Evolutionary conservation across 2,797 vertebrate genomes (phyloP).

Genomic region (Diceros bicornis): DNA sequence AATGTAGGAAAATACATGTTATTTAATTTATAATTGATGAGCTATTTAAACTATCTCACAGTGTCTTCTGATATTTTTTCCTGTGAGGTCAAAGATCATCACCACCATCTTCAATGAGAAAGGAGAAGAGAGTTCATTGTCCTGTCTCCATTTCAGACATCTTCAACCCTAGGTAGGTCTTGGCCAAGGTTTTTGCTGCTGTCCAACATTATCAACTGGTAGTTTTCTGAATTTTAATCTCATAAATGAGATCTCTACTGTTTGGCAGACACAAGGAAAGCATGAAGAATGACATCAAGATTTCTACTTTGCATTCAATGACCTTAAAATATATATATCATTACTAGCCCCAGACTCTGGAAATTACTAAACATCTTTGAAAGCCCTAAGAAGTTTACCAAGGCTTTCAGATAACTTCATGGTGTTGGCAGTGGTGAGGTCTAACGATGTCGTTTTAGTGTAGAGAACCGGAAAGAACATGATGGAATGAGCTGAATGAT

Average conservation of each 20-base stretch:
- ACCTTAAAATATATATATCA: slow-evolving; percentile 33
- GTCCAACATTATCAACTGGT: not conserved
- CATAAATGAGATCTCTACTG: slow-evolving; percentile 56
- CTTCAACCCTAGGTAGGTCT: not conserved
- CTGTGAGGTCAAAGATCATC: not conserved
- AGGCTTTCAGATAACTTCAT: not conserved
- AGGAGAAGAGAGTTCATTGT: not conserved
- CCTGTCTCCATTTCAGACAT: not conserved
- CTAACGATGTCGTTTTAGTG: not conserved
- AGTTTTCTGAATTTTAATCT: slow-evolving; percentile 54
- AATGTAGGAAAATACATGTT: not conserved
- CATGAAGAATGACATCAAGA: slow-evolving; percentile 55
- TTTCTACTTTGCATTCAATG: slow-evolving; percentile 57
- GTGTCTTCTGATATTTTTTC: not conserved
- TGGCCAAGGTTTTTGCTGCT: slow-evolving; percentile 6
- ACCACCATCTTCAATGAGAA: not conserved
- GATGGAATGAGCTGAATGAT: not conserved
- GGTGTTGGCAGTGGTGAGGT: not conserved
- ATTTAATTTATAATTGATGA: slow-evolving; percentile 21
- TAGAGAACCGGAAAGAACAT: slow-evolving; percentile 2
- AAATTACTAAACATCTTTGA: slow-evolving; percentile 28
- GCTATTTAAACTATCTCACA: not conserved
- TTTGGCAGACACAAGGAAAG: slow-evolving; percentile 45
- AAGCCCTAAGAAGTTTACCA: slow-evolving; percentile 10
- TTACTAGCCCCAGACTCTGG: slow-evolving; percentile 2